Evolutionary conservation across 2,113 vertebrate genomes (phyloP).

Genomic region (Charadrius vociferus): DNA sequence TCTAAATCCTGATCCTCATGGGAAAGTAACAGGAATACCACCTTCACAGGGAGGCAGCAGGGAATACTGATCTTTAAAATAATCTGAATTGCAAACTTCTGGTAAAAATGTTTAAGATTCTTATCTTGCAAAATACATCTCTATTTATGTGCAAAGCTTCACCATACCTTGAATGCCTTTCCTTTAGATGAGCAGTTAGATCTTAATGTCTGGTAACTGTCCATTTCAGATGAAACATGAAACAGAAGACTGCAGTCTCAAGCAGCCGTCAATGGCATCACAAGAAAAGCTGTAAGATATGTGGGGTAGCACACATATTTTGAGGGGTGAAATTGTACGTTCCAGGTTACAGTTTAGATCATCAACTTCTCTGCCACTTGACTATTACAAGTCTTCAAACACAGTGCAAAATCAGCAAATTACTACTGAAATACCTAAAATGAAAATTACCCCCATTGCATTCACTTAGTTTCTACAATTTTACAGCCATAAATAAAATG

Average conservation of each 20-base stretch:
- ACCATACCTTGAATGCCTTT: not conserved
- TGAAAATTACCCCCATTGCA: not conserved
- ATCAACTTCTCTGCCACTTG: not conserved
- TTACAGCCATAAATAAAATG: not conserved
- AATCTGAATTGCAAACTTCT: not conserved
- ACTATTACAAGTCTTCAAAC: not conserved
- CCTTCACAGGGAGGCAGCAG: not conserved
- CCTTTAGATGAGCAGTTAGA: not conserved
- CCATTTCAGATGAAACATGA: not conserved
- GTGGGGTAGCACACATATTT: not conserved
- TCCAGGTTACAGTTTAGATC: not conserved
- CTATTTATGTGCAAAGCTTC: not conserved
- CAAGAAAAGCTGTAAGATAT: not conserved
- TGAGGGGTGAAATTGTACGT: rapidly evolving
- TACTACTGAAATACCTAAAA: not conserved
- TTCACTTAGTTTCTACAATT: not conserved
- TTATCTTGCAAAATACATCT: not conserved
- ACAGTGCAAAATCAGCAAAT: not conserved
- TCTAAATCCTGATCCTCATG: not conserved
- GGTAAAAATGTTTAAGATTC: not conserved
- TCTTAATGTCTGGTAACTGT: not conserved
- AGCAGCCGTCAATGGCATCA: not conserved
- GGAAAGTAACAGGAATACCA: not conserved
- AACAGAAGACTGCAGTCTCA: not conserved
- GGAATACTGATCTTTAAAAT: not conserved